Base-by-base conservation (phyloP, 2,113 vertebrate species). In the Hiodon tergisus region DNA sequence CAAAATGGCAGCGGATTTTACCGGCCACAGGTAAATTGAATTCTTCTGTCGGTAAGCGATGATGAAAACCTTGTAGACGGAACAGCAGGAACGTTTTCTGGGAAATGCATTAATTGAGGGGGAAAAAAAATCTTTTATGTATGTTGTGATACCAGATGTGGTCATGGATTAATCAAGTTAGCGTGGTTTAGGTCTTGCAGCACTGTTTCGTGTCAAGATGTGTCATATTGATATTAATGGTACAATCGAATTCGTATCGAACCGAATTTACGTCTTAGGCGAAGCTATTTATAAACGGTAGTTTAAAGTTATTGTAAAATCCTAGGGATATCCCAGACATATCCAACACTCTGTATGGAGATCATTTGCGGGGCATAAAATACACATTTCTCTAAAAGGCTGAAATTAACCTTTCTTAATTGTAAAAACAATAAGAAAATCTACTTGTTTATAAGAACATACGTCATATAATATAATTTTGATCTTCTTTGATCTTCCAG, bases 161-260 rank as follows among this genome's bases (percentile, higher is more conserved):
- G 52, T 67, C 68, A 71, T 71, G 69, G 71, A 78, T 78, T 74
- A 72, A 74, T 78, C 53, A 63, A 63, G 63, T 61, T 58, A 72
- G 5, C n/a, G 52, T 14, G 55, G 4, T 54, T 13, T 62, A 31
- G 59, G 67, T 8, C 10, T 50, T 54, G 58, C 70, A 3, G 51
- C 52, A 53, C 69, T 77, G 76, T 52, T 58, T 53, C 50, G 46
- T 70, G 10, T 63, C 67, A 71, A 76, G 54, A 76, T 69, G n/a
- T 76, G 47, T 57, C 6, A 47, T 63, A 62, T 58, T 67, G n/a
- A 51, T 31, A 59, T 67, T 51, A n/a, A 52, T 72, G 61, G 7
- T 16, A 69, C 48, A 70, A 57, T 69, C 63, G n/a, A 55, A 70
- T 70, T 71, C 17, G 57, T 6, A 59, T 8, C 31, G 31, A 71